Evolutionary conservation across 2,888 invertebrate genomes (phyloP), one percentile per base, ranked within the genome.

Genomic region (Toxonevra muliebris): DNA sequence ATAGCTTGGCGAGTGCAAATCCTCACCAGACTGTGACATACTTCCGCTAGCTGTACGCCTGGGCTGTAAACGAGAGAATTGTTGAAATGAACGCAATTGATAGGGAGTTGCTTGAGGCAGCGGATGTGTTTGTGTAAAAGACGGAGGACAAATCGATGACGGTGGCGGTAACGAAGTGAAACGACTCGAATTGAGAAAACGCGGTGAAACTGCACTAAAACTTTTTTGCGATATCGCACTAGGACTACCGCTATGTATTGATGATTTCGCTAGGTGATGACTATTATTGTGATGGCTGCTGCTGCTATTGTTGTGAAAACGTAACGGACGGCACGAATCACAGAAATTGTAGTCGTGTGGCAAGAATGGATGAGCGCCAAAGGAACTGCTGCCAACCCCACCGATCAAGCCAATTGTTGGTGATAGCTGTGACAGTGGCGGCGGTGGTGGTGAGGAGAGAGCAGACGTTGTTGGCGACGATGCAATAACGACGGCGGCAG

Each of bases 1-100:
- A 81, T 93, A 94, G n/a, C 92, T 91, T 17, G 93, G 92, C 12
- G 93, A 93, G 82, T 93, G 93, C 30, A 93, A 87, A 82, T 93
- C 93, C 66, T 86, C 87, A 20, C 90, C 92, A 7, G 90, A 88
- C 79, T 90, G 90, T 76, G 93, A 93, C 88, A 93, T 92, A 76
- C 89, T 92, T 80, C 78, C 81, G 78, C 79, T 82, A 72, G 76
- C 75, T 59, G 80, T 77, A 65, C 83, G 82, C 58, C 82, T 80
- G 30, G 83, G 83, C 84, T 84, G 85, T 79, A 85, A 84, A 75
- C 84, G 84, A 82, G 82, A 83, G 75, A 81, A 74, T 75, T 77
- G 78, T 67, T 79, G 76, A 71, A 73, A 73, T 70, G 73, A 73
- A 43, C 76, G 76, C 59, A 76, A 75, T 65, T 74, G 71, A 69